These are phyloP conservation scores for Melanotaenia boesemani DNA, from an alignment of 2,797 vertebrate genomes.

Conservation along the genomic window DNA sequence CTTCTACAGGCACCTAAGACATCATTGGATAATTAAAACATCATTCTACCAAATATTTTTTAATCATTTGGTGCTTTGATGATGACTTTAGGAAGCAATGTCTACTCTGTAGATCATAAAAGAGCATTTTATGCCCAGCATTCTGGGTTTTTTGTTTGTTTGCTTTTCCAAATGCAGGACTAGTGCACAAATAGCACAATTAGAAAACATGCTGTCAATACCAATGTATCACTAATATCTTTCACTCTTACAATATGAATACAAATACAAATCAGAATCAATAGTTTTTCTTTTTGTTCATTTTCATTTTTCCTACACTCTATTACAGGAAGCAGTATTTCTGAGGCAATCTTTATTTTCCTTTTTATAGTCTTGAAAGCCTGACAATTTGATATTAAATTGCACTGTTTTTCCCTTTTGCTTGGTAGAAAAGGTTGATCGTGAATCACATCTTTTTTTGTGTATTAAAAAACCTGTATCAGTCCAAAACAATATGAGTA, in stretches of 20 bases:
- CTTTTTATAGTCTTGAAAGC: not conserved
- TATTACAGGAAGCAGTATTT: not conserved
- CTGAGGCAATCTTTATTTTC: not conserved
- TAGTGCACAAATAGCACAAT: not conserved
- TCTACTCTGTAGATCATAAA: not conserved
- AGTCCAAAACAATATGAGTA: slow-evolving; percentile 15
- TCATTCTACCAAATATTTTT: not conserved
- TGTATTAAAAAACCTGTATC: not conserved
- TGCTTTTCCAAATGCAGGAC: no score
- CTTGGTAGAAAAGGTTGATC: slow-evolving; percentile 13
- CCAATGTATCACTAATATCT: not conserved
- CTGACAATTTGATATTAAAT: not conserved
- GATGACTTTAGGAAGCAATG: not conserved
- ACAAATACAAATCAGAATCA: not conserved
- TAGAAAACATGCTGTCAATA: not conserved
- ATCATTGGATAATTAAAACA: not conserved
- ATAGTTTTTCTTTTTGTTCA: not conserved
- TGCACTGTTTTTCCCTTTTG: not conserved
- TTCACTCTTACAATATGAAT: not conserved
- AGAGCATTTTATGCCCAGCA: no score
- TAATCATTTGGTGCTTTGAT: not conserved
- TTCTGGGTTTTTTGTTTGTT: no score
- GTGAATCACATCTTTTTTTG: slow-evolving; percentile 18
- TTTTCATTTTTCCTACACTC: not conserved
- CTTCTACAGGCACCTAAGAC: not conserved